Evolutionary conservation across 2,113 vertebrate genomes (phyloP), one percentile per base, ranked within the genome.

Genomic region (Origma solitaria): DNA sequence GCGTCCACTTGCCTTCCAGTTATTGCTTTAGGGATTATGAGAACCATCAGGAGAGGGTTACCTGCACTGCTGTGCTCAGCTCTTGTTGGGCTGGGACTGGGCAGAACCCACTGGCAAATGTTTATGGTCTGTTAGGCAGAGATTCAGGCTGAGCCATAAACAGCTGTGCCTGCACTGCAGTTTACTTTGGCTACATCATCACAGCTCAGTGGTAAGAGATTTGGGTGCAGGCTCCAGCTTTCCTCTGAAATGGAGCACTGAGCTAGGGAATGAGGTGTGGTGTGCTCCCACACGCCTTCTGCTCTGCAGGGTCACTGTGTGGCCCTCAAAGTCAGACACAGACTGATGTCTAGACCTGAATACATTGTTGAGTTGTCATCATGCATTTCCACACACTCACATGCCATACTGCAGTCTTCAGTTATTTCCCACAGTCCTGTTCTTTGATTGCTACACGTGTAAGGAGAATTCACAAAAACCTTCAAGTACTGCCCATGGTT

Each of bases 151-250:
- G n/a, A 30, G 31, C 40, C 58, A 78, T 82, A 69, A 79, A 68
- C 21, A 84, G 37, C 56, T 25, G 57, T 0, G 0, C 19, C 53
- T 64, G 35, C 30, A 25, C 33, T 89, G 73, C 2, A 0, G 30
- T 69, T 90, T 80, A 28, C 45, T 91, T 87, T 82, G 53, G 49
- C 45, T 92, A 37, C 45, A 50, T 80, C 69, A 53, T 54, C 53
- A 62, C 19, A 92, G 68, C 21, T 27, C 47, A 4, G 20, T 69
- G 60, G 25, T 61, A 72, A 72, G 30, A 88, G 45, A 62, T 15
- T 35, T 51, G 65, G 21, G 35, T 66, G 33, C 0, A 0, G 47
- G 25, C 65, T 80, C 66, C 22, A 40, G n/a, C 23, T 90, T 82
- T 90, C 25, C 57, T 65, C 45, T 80, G 62, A 65, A 85, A 57